Evolutionary conservation across 2,113 vertebrate species (phyloP), one percentile per base, ranked within the genome.

Genomic region (Sarotherodon lohbergeri): DNA sequence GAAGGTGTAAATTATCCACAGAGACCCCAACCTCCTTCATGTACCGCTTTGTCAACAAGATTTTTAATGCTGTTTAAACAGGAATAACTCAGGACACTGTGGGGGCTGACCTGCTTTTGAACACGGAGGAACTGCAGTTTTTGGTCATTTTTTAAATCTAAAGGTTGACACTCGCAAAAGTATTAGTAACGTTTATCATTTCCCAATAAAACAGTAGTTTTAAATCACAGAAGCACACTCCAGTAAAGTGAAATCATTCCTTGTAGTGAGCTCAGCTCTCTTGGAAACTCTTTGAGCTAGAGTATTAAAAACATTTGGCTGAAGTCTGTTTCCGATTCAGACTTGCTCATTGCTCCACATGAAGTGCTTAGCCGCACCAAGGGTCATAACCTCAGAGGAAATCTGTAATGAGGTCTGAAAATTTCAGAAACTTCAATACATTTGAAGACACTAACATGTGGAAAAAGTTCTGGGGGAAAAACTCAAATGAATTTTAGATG

Each of bases 21-120:
- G 71, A 11, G 41, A 27, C 22, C 22, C 13, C 1, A n/a, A 24
- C 36, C 11, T 41, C 36, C 66, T 66, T 68, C 17, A 27, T 73
- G 41, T 17, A 48, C 41, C 1, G 2, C 22, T 48, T 13, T 29
- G 22, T 46, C 14, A 46, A 17, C 41, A 29, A 11, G 13, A 6
- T 17, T 48, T 73, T 46, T 46, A 27, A 43, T 16, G n/a, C n/a
- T 24, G 11, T 39, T 68, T 68, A 39, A 39, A 68, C 19, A 39
- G 63, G 36, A 43, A 0, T 27, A 0, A 46, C 68, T 27, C 8
- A 27, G 0, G 41, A 27, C 13, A 29, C 41, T 46, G 22, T 27
- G 41, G 13, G 8, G 68, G 16, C 43, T 27, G 43, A 73, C 4
- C 71, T 50, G 41, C 22, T 48, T 48, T 29, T 73, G 41, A 27